Percentiles rank a stretch among this genome's conserved stretches.
These are phyloP conservation scores for Drosophila heteroneura DNA, from an alignment of 2,888 invertebrate genomes.

Conservation along the genomic window DNA sequence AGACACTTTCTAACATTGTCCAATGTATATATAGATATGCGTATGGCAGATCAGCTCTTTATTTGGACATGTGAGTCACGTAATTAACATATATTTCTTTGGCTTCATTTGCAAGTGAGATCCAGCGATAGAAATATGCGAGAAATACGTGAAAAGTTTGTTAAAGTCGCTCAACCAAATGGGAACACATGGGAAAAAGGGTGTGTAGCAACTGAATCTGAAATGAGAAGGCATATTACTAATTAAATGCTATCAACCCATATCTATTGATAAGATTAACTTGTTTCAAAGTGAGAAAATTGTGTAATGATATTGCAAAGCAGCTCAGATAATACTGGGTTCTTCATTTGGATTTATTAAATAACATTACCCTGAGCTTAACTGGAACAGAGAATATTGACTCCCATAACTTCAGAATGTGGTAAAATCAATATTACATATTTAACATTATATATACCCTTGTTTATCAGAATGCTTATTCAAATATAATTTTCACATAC, in stretches of 20 bases:
- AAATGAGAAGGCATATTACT: background rate
- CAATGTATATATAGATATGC: background rate
- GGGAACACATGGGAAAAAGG: background rate
- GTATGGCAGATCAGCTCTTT: constrained; percentile 11
- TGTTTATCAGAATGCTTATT: too few species aligned
- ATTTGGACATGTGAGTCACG: constrained; percentile 64
- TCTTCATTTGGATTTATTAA: background rate
- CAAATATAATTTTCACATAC: background rate
- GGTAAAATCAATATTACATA: too few species aligned
- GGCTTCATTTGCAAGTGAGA: constrained; percentile 16
- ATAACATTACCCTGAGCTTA: background rate
- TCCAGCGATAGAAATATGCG: constrained; percentile 34
- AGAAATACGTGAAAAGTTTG: constrained; percentile 47
- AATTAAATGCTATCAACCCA: background rate
- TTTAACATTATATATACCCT: too few species aligned
- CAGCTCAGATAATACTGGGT: too few species aligned
- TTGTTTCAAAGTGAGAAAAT: background rate
- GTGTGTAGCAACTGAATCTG: background rate
- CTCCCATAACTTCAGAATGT: background rate
- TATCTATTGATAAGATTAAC: background rate
- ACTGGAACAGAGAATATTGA: background rate
- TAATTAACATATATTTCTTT: constrained; percentile 42
- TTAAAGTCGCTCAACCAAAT: background rate
- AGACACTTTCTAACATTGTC: constrained; percentile 54
- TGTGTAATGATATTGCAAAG: too few species aligned